Evolutionary conservation across 2,797 vertebrate genomes (phyloP), one percentile per base, ranked within the genome.

Genomic region (Nasua narica): DNA sequence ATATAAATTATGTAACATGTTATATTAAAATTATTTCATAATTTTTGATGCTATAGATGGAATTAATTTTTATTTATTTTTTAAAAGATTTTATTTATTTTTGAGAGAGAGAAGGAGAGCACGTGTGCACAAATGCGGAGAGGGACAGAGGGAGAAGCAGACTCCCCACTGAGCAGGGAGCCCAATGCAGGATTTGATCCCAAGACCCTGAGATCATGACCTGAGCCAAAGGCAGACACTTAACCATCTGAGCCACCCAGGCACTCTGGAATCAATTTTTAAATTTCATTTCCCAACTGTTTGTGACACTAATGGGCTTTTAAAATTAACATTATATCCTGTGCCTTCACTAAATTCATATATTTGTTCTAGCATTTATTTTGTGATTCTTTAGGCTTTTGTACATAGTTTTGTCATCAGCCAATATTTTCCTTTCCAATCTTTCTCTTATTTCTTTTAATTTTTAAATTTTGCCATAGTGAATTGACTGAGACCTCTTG

Each of bases 361-460:
- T 79, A 43, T 37, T 27, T 83, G 54, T 87, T 92, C 27, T 83
- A 74, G 40, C 29, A 91, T 81, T 87, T 91, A 29, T 74, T 89
- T 92, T 90, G 7, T 87, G 62, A 91, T 92, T 90, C 65, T 90
- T 67, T 77, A 79, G 77, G 21, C 27, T 92, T 89, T 86, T 82
- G 32, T 62, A 76, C 19, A 56, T 69, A 72, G 43, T 72, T 65
- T 87, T 65, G 10, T 65, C 43, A 88, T 52, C 65, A 95, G 67
- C 37, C 86, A 96, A 83, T 89, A 29, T 78, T 92, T 95, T 82
- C n/a, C 21, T 60, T 87, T 87, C 43, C 58, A 76, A 27, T 82
- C 46, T 65, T 91, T 89, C 74, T 89, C 79, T 94, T 72, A 52
- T 35, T 94, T 82, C 16, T 93, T 95, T 84, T 85, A 76, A 65